Conservation (phyloP, 2,888 invertebrate genomes). For the Ypsolopha scabrella region DNA sequence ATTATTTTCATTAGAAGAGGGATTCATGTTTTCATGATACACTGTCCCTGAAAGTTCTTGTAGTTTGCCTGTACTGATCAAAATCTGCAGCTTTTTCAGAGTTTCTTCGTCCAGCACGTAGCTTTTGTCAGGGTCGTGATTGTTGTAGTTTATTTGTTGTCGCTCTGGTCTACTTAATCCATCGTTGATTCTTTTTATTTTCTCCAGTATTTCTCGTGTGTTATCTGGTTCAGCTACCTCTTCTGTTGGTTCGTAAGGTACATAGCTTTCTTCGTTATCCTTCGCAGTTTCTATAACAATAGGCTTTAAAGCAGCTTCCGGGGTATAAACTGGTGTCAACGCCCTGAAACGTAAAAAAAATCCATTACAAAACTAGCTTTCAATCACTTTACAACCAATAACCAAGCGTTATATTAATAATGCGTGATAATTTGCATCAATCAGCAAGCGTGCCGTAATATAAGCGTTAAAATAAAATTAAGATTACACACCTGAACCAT, state of each 20-base stretch:
- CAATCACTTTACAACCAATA: slow-evolving; percentile 4
- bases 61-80: slow-evolving; percentile 43
- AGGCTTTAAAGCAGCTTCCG: background rate
- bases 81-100: slow-evolving; percentile 45
- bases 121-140: slow-evolving; percentile 21
- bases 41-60: slow-evolving; percentile 20
- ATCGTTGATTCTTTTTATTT: slow-evolving; percentile 67
- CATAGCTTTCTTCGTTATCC: slow-evolving; percentile 10
- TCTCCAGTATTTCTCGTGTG: slow-evolving; percentile 60
- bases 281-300: too few relatives aligned
- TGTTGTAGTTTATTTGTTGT: slow-evolving; percentile 31
- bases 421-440: slow-evolving; percentile 7
- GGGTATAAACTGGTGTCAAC: slow-evolving; percentile 9
- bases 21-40: slow-evolving; percentile 23
- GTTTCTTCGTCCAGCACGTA: slow-evolving; percentile 43
- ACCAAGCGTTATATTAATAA: slow-evolving; percentile 22
- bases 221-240: slow-evolving; percentile 22
- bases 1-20: slow-evolving; percentile 17
- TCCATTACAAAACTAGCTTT: slow-evolving; percentile 5
- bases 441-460: slow-evolving; percentile 1
- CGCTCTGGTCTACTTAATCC: slow-evolving; percentile 42
- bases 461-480: slow-evolving; percentile 3
- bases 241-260: slow-evolving; percentile 12
- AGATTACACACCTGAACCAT: slow-evolving; percentile 5
- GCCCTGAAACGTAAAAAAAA: slow-evolving; percentile 29